Base-by-base conservation (phyloP, 1,140 invertebrate genomes). In the Glossosoma conforme region DNA sequence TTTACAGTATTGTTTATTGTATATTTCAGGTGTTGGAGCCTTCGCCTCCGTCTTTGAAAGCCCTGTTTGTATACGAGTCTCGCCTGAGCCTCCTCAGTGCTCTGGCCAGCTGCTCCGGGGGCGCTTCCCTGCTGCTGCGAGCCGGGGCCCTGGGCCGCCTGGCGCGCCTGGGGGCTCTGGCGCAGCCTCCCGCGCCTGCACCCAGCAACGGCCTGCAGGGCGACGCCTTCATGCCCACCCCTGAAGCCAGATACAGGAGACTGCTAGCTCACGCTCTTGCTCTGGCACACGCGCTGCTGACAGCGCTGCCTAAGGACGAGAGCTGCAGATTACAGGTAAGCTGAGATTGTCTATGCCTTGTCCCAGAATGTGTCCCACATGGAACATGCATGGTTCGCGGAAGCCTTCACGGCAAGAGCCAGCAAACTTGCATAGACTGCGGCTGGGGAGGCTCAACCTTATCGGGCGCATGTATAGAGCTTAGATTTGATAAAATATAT, bases 21-120 rank as follows among this genome's bases (percentile, higher is more conserved):
- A 32, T 13, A 15, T 53, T 44, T 15, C 70, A 76, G 38, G 77
- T 89, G 11, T 63, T 94, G 14, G 82, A 85, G 52, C 77, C 83
- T 2, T 75, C 78, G 21, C 82, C 85, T 1, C 80, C 83, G 28
- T 81, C 83, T 9, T 71, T 94, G 18, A 79, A 85, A 47, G 80
- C 84, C 1, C 68, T 94, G 0, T 95, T 91, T 72, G 79, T 94
- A 1, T 94, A 91, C 69, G 87, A 93, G 65, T 87, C 89, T 0
- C 90, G 91, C 68, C 86, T 94, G 83, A 80, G 89, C 40, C 76
- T 93, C 44, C 76, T 95, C 11, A 81, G 81, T 6, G 76, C 87
- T 60, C 76, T 93, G 53, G 84, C 88, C 0, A 80, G 81, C 13
- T 82, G 80, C 0, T 73, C 79, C 48, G 62, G 77, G 18, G 91